Evolutionary conservation across 2,797 vertebrate genomes (phyloP).

Genomic region (Amblyopsis hoosieri): DNA sequence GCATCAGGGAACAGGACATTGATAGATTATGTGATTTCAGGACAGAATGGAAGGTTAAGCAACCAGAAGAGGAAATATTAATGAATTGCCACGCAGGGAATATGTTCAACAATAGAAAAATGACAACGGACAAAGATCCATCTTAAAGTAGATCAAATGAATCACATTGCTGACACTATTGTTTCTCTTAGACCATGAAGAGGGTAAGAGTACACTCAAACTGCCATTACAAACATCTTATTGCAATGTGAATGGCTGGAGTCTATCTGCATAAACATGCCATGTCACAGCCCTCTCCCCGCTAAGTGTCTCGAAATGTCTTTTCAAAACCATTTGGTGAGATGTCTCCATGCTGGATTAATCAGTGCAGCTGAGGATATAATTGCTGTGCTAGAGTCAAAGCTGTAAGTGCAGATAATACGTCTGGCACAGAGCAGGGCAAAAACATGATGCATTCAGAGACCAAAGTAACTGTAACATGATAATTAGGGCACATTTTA

Average conservation of each 20-base stretch:
- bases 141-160: slow-evolving; percentile 64
- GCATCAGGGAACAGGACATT: slow-evolving; percentile 70
- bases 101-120: slow-evolving; percentile 60
- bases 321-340: slow-evolving; percentile 72
- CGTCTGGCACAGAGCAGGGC: slow-evolving; percentile 71
- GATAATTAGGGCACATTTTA: slow-evolving; percentile 24
- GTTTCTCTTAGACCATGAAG: slow-evolving; percentile 58
- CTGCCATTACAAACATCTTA: slow-evolving; percentile 70
- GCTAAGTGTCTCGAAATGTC: slow-evolving; percentile 74
- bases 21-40: slow-evolving; percentile 77
- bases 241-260: slow-evolving; percentile 64
- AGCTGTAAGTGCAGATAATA: slow-evolving; percentile 82
- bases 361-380: slow-evolving; percentile 81
- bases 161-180: slow-evolving; percentile 60
- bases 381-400: slow-evolving; percentile 79
- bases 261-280: slow-evolving; percentile 75
- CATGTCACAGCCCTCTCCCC: slow-evolving; percentile 65
- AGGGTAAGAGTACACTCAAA: slow-evolving; percentile 75
- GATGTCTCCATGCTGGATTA: slow-evolving; percentile 79
- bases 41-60: slow-evolving; percentile 70
- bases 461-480: slow-evolving; percentile 50
- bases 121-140: slow-evolving; percentile 49
- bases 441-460: slow-evolving; percentile 66
- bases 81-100: slow-evolving; percentile 51
- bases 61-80: slow-evolving; percentile 55